Evolutionary conservation across 2,888 invertebrate species (phyloP).

Genomic region (Macrostomum cliftonense): DNA sequence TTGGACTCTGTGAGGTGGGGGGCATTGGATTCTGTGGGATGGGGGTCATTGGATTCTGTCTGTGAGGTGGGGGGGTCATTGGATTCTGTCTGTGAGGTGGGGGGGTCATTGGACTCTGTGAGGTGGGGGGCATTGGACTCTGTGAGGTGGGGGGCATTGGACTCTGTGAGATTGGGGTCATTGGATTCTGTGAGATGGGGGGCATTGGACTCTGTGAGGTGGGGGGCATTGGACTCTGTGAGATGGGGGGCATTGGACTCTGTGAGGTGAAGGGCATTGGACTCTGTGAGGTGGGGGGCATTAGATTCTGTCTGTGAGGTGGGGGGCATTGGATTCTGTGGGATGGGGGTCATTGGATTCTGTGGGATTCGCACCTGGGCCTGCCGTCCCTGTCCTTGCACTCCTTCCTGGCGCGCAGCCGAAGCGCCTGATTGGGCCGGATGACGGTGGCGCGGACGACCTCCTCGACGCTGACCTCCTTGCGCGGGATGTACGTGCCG

Average conservation of each 20-base stretch:
- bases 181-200: slow-evolving; percentile 41
- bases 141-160: too few species aligned
- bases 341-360: slow-evolving; percentile 39
- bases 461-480: slow-evolving; percentile 39
- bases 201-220: too few species aligned
- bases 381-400: slow-evolving; percentile 30
- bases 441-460: slow-evolving; percentile 38
- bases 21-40: slow-evolving; percentile 40
- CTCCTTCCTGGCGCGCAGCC: slow-evolving; percentile 38
- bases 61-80: slow-evolving; percentile 40
- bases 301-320: slow-evolving; percentile 41
- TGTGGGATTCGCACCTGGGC: slow-evolving; percentile 37
- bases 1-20: slow-evolving; percentile 42
- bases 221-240: slow-evolving; percentile 40
- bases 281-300: slow-evolving; percentile 41
- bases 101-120: slow-evolving; percentile 40
- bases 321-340: slow-evolving; percentile 41
- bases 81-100: slow-evolving; percentile 41
- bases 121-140: slow-evolving; percentile 40
- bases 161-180: slow-evolving; percentile 41
- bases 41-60: slow-evolving; percentile 40
- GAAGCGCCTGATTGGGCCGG: slow-evolving; percentile 39
- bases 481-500: slow-evolving; percentile 41
- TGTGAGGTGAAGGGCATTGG: too few species aligned
- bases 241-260: slow-evolving; percentile 39